phyloP scores from a whole-genome alignment of 2,888 invertebrate genomes.

The Eilema griseolum region DNA sequence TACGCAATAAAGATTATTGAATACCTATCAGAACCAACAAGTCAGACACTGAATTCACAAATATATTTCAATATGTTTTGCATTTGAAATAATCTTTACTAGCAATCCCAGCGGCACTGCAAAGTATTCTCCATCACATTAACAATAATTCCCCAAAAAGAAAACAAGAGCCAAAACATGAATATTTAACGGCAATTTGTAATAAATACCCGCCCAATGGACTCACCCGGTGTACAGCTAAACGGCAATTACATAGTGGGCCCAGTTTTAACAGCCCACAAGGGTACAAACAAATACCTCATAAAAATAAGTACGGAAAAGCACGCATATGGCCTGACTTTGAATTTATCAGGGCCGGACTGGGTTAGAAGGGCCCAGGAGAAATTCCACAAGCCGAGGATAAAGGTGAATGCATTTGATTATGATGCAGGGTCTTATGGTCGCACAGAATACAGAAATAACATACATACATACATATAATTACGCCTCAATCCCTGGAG shows the following conservation, averaged over 20 bases:
- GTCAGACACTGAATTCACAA: no score
- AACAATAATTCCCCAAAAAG: constrained; percentile 1
- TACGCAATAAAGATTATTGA: no score
- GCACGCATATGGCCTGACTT: constrained; percentile 18
- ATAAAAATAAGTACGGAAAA: constrained; percentile 31
- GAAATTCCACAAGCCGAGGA: background rate
- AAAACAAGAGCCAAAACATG: constrained; percentile 38
- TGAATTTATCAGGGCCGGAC: background rate
- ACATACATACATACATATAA: no score
- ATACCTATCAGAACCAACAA: no score
- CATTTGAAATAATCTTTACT: background rate
- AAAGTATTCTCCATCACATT: background rate
- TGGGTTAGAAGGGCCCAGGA: background rate
- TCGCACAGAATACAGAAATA: no score
- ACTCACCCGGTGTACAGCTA: constrained; percentile 42
- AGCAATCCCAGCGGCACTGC: background rate
- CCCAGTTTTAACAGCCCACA: constrained; percentile 51
- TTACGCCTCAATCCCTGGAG: no score
- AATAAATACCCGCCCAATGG: constrained; percentile 49
- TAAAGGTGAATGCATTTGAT: background rate
- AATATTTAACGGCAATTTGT: constrained; percentile 52
- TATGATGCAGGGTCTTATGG: no score
- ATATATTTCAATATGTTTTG: no score
- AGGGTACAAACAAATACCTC: constrained; percentile 45
- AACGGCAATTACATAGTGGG: constrained; percentile 48